Evolutionary conservation across 2,113 vertebrate species (phyloP).

Genomic region (Camarhynchus parvulus): DNA sequence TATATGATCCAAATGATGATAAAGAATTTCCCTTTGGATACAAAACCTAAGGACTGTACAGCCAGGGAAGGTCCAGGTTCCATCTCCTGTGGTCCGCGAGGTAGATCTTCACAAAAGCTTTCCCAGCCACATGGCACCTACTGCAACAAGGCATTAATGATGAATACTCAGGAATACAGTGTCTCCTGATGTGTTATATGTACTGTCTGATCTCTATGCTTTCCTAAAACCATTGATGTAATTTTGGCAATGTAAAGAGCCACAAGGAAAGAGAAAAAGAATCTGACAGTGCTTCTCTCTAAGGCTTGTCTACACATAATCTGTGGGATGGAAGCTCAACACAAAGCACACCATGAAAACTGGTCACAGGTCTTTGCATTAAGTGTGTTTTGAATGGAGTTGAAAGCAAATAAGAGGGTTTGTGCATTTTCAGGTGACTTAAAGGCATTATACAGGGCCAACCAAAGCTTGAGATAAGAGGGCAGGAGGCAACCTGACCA

Average conservation of each 20-base stretch:
- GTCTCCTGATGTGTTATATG: neutral
- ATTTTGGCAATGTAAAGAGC: neutral
- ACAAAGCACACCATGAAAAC: neutral
- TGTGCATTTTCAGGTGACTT: neutral
- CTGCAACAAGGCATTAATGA: neutral
- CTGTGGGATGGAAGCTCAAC: neutral
- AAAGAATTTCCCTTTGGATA: neutral
- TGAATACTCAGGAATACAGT: neutral
- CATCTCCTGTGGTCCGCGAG: neutral
- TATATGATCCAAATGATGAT: neutral
- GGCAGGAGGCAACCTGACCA: neutral
- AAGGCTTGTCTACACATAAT: neutral
- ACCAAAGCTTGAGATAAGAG: neutral
- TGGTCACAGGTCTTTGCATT: neutral
- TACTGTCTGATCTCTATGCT: neutral
- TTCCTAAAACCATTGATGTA: neutral
- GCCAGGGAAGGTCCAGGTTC: neutral
- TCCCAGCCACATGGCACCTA: fast-evolving
- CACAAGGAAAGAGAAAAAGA: neutral
- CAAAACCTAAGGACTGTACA: neutral
- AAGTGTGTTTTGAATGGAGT: neutral
- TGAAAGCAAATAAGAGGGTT: neutral
- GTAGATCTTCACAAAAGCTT: neutral
- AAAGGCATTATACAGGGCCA: neutral
- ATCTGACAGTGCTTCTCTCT: neutral